phyloP scores from a whole-genome alignment of 2,113 vertebrate genomes.

The Upupa epops region DNA sequence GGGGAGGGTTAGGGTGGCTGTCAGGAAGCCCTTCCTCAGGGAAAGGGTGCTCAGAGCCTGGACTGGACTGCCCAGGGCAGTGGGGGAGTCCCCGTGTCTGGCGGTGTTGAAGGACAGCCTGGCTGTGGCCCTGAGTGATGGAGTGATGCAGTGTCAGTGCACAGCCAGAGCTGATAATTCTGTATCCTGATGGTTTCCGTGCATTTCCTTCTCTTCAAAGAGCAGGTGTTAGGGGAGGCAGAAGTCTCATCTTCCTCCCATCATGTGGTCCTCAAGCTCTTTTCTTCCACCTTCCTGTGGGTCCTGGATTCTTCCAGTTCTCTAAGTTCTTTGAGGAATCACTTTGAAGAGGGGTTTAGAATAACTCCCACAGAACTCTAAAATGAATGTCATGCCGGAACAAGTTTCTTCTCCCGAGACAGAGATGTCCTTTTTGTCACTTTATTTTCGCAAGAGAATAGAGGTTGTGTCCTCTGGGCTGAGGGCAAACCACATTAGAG shows the following conservation, averaged over 20 bases:
- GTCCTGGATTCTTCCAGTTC: neutral
- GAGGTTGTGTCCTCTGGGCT: neutral
- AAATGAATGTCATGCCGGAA: neutral
- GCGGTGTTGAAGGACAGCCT: too few species aligned
- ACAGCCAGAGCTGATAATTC: neutral
- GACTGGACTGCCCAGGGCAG: too few species aligned
- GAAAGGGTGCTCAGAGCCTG: too few species aligned
- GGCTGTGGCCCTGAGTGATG: too few species aligned
- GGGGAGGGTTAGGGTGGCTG: too few species aligned
- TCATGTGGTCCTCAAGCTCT: neutral
- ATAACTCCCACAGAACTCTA: neutral
- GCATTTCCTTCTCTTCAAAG: neutral
- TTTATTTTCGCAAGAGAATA: neutral
- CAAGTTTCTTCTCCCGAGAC: neutral
- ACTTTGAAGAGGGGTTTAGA: neutral
- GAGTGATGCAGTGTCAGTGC: neutral
- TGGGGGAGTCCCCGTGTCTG: too few species aligned
- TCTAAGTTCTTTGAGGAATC: neutral
- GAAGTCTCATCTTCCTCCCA: neutral
- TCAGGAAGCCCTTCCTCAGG: too few species aligned
- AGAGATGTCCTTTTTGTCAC: neutral
- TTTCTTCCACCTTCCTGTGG: neutral
- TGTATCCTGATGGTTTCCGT: neutral
- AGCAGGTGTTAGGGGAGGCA: neutral
- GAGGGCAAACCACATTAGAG: neutral